phyloP scores from a whole-genome alignment of 2,888 invertebrate genomes.

The Pogonocherus hispidulus region DNA sequence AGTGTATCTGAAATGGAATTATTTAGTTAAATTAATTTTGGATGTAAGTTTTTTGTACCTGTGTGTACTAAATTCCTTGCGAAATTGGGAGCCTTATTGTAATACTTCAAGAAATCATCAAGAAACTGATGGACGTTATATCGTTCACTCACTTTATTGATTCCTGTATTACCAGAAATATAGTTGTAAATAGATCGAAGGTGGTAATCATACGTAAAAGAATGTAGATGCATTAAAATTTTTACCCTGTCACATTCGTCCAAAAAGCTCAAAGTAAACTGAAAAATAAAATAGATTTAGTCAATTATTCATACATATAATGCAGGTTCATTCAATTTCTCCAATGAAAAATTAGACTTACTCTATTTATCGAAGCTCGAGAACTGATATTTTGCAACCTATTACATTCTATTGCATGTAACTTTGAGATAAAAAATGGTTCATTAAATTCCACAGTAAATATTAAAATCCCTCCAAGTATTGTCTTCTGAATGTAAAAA shows the following conservation, averaged over 20 bases:
- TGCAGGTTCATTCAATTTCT: too few relatives aligned
- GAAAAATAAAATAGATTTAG: too few relatives aligned
- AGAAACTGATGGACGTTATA: slow-evolving; percentile 82
- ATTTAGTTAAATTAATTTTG: slow-evolving; percentile 22
- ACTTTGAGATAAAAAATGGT: slow-evolving; percentile 79
- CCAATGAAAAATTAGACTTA: slow-evolving; percentile 60
- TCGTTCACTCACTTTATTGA: slow-evolving; percentile 71
- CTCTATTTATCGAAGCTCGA: slow-evolving; percentile 72
- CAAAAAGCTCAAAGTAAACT: slow-evolving; percentile 76
- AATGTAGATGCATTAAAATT: slow-evolving; percentile 81
- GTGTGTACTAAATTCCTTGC: slow-evolving; percentile 80
- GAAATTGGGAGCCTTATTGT: slow-evolving; percentile 82
- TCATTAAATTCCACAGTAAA: slow-evolving; percentile 79
- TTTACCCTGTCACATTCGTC: slow-evolving; percentile 80
- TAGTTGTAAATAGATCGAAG: slow-evolving; percentile 78
- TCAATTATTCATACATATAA: too few relatives aligned
- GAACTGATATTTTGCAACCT: slow-evolving; percentile 73
- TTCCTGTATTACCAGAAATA: slow-evolving; percentile 72
- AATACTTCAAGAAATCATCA: slow-evolving; percentile 83
- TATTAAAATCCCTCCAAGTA: slow-evolving; percentile 78
- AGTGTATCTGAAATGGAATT: slow-evolving; percentile 69
- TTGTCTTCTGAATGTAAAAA: slow-evolving; percentile 76
- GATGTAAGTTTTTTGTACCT: slow-evolving; percentile 67
- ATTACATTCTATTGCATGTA: slow-evolving; percentile 77
- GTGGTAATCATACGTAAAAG: slow-evolving; percentile 85